These are phyloP conservation scores for Stenichneumon culpator DNA, from an alignment of 2,888 invertebrate genomes.

Conservation along the genomic window DNA sequence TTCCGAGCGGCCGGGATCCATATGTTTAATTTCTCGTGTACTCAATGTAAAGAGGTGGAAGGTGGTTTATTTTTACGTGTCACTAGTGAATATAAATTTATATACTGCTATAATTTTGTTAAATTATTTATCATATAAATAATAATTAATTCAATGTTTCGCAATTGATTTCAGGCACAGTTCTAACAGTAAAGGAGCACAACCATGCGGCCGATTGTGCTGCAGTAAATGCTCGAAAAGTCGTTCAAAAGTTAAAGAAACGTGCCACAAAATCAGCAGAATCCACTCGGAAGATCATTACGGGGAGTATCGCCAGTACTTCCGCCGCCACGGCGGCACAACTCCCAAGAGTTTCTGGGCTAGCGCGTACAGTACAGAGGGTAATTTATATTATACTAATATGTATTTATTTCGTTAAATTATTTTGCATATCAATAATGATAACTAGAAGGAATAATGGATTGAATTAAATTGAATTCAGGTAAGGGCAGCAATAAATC, in stretches of 20 bases:
- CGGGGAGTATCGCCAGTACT: conserved; percentile 8
- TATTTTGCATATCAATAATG: neutral
- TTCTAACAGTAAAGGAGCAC: too few relatives aligned
- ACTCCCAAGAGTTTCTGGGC: conserved; percentile 26
- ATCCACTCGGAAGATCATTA: neutral
- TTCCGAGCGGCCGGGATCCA: too few relatives aligned
- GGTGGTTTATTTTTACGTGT: too few relatives aligned
- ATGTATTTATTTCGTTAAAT: conserved; percentile 25
- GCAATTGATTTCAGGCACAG: too few relatives aligned
- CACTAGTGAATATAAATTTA: too few relatives aligned
- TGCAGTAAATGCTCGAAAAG: neutral
- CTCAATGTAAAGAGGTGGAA: too few relatives aligned
- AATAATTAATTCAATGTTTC: too few relatives aligned
- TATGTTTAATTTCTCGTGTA: too few relatives aligned
- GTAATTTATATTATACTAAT: conserved; percentile 21
- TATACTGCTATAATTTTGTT: too few relatives aligned
- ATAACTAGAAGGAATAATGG: too few relatives aligned
- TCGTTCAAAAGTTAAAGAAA: neutral
- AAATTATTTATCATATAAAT: too few relatives aligned
- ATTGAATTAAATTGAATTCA: neutral
- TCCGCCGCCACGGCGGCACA: conserved; percentile 13
- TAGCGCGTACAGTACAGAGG: conserved; percentile 31
- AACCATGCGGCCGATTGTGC: too few relatives aligned
- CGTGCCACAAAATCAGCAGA: neutral
- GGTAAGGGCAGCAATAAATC: neutral